Conservation (phyloP, 2,113 vertebrate species). For the Pipra filicauda region DNA sequence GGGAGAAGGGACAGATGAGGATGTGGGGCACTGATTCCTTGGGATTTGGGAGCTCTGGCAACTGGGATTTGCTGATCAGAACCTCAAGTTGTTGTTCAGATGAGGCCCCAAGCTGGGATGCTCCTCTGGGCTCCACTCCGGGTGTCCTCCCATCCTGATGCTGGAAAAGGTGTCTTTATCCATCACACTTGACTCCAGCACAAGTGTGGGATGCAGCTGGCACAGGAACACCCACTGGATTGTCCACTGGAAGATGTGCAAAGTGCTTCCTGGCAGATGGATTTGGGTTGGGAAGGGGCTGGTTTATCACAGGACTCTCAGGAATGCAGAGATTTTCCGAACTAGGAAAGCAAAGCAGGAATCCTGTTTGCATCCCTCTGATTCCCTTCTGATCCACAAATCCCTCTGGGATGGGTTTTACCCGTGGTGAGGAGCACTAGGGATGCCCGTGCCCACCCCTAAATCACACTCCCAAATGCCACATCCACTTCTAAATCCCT, state of each 20-base stretch:
- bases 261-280: background rate
- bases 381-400: background rate
- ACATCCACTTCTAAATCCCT: background rate
- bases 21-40: background rate
- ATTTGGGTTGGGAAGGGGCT: background rate
- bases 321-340: background rate
- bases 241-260: background rate
- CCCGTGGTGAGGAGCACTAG: background rate
- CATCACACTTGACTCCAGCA: rapidly evolving
- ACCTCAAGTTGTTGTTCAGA: rapidly evolving
- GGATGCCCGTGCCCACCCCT: background rate
- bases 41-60: background rate
- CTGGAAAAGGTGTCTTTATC: background rate
- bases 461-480: background rate
- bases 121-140: background rate
- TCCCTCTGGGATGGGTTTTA: background rate
- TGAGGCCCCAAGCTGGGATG: rapidly evolving
- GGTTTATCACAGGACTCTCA: background rate
- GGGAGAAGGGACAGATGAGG: background rate
- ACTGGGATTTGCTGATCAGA: background rate
- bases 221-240: background rate
- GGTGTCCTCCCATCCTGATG: background rate
- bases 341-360: background rate
- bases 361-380: background rate
- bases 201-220: background rate